Conservation (phyloP, 2,113 vertebrate species). For the Thermophis baileyi region DNA sequence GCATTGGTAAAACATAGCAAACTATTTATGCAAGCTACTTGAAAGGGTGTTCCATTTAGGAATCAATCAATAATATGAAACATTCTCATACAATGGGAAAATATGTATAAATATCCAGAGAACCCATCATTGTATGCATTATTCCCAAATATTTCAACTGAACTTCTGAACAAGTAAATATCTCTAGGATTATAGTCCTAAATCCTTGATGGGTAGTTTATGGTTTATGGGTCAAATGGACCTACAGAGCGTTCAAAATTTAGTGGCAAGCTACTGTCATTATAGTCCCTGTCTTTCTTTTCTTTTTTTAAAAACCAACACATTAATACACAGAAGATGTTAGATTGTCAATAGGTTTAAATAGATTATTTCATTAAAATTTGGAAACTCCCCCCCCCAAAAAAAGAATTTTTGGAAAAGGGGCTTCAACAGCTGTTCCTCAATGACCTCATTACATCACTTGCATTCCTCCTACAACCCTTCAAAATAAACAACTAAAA, state of each 20-base stretch:
- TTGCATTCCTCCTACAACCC: neutral
- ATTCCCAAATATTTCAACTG: neutral
- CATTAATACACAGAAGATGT: neutral
- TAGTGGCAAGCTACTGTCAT: neutral
- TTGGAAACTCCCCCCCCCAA: neutral
- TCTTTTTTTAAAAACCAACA: neutral
- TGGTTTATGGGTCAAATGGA: neutral
- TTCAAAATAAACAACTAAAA: neutral
- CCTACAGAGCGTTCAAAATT: neutral
- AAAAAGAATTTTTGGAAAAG: neutral
- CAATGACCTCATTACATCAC: neutral
- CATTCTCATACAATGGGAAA: neutral
- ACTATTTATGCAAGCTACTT: fast-evolving
- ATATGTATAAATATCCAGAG: neutral
- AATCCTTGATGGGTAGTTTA: neutral
- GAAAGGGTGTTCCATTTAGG: neutral
- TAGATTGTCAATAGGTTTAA: neutral
- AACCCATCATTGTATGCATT: neutral
- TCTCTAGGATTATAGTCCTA: neutral
- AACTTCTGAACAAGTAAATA: neutral
- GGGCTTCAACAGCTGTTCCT: neutral
- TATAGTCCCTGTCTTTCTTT: neutral
- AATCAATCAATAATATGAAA: neutral
- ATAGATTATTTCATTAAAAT: neutral
- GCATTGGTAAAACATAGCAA: neutral